Evolutionary conservation across 64 coral and sea anemone species (phyloP).

Genomic region (Platygyra sinensis): DNA sequence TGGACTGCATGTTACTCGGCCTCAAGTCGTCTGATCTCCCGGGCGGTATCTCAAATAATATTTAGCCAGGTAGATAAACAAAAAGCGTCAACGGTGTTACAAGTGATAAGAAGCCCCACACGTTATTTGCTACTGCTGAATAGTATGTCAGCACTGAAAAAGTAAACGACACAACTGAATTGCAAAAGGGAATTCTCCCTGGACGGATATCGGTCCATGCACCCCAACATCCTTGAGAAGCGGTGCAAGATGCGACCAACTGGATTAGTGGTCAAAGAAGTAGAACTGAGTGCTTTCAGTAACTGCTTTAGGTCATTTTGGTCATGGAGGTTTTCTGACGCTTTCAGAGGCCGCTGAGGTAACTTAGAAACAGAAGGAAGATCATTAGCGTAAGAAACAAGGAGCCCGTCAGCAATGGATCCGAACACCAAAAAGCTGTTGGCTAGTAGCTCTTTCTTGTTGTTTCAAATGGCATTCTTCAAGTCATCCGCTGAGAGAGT

Average conservation of each 20-base stretch:
- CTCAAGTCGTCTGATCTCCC: slow-evolving; percentile 56
- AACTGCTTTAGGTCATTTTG: slow-evolving; percentile 35
- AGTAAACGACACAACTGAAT: not conserved
- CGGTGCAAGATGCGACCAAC: slow-evolving; percentile 61
- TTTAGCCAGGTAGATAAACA: slow-evolving; percentile 17
- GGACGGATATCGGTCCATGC: slow-evolving; percentile 53
- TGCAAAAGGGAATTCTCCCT: not conserved
- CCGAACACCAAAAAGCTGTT: slow-evolving; percentile 28
- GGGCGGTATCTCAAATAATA: slow-evolving; percentile 32
- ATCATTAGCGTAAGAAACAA: not conserved
- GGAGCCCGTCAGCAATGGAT: not conserved
- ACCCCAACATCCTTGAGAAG: slow-evolving; percentile 46
- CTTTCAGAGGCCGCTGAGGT: slow-evolving; percentile 12
- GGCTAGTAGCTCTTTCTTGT: slow-evolving; percentile 16
- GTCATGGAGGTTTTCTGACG: slow-evolving; percentile 50
- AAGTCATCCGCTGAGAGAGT: slow-evolving; percentile 35
- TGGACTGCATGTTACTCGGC: slow-evolving; percentile 49
- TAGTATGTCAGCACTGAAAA: slow-evolving; percentile 20
- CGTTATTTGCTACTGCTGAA: slow-evolving; percentile 42
- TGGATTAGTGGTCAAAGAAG: slow-evolving; percentile 61
- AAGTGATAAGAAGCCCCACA: slow-evolving; percentile 31
- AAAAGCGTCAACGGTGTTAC: slow-evolving; percentile 1
- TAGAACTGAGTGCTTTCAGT: slow-evolving; percentile 40
- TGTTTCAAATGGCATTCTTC: slow-evolving; percentile 32
- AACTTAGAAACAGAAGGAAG: slow-evolving; percentile 27